These are phyloP conservation scores for honey bee (Apis mellifera) DNA, from an alignment of 1,140 invertebrate species.

Conservation along the genomic window Amel_HAv3.1 CM009932.2:12828001-12828500, in stretches of 20 bases:
- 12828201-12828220: conserved; percentile 47
- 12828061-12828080: neutral
- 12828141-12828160: conserved; percentile 51
- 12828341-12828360: too few relatives aligned
- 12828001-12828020: conserved; percentile 42
- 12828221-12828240: too few relatives aligned
- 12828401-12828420: too few relatives aligned
- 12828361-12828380: too few relatives aligned
- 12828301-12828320: too few relatives aligned
- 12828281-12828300: too few relatives aligned
- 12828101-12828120: conserved; percentile 25
- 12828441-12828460: neutral
- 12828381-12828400: too few relatives aligned
- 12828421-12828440: too few relatives aligned
- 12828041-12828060: neutral
- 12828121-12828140: conserved; percentile 38
- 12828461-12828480: conserved; percentile 12
- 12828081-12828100: neutral
- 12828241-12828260: too few relatives aligned
- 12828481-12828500: neutral
- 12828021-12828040: neutral
- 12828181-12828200: neutral
- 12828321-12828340: too few relatives aligned
- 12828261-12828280: too few relatives aligned
- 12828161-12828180: conserved; percentile 1